phyloP scores from a whole-genome alignment of 2,797 vertebrate species.

The Artibeus jamaicensis region DNA sequence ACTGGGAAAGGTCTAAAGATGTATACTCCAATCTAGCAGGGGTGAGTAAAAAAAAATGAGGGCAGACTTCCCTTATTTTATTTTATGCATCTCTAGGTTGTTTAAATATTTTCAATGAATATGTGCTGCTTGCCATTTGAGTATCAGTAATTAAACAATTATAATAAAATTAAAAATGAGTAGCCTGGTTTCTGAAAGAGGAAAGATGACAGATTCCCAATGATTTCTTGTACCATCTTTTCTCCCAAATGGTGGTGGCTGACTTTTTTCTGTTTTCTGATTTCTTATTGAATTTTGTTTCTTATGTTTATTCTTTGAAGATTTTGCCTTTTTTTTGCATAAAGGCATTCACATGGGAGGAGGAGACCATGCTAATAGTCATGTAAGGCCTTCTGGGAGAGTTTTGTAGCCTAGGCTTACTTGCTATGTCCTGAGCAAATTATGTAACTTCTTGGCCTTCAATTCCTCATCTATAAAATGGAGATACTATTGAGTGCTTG shows the following conservation, averaged over 20 bases:
- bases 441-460: not conserved
- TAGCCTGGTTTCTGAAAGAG: not conserved
- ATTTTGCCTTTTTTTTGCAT: not conserved
- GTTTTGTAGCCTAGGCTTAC: not conserved
- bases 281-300: not conserved
- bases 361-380: not conserved
- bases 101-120: not conserved
- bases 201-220: not conserved
- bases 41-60: not conserved
- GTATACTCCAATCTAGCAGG: not conserved
- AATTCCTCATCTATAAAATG: not conserved
- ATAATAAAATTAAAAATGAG: not conserved
- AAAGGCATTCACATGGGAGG: not conserved
- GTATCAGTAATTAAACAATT: not conserved
- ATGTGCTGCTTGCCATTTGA: not conserved
- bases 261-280: not conserved
- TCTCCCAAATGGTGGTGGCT: not conserved
- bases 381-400: not conserved
- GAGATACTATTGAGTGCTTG: not conserved
- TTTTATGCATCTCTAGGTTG: not conserved
- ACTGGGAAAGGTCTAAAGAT: not conserved
- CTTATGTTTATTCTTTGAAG: not conserved
- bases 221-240: not conserved
- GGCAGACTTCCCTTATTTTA: not conserved
- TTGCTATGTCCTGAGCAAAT: not conserved